phyloP scores from a whole-genome alignment of 2,888 invertebrate genomes.

The Invenusta paracnida region DNA sequence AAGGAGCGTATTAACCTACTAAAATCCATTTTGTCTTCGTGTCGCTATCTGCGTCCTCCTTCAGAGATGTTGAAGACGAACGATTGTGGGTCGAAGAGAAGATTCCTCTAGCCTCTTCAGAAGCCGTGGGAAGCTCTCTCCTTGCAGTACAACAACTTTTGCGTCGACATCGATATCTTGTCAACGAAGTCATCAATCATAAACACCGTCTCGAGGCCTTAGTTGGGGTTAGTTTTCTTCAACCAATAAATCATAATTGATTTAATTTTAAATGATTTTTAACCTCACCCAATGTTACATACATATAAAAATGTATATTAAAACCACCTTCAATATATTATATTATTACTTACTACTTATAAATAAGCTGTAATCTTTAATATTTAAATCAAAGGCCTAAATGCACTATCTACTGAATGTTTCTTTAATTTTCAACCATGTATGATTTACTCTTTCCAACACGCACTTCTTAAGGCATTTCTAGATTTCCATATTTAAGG shows the following conservation, averaged over 20 bases:
- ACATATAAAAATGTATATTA: too few species aligned
- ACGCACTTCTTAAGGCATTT: too few species aligned
- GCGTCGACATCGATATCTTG: slow-evolving; percentile 71
- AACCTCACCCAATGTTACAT: not conserved
- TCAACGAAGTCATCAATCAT: slow-evolving; percentile 95
- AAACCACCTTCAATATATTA: too few species aligned
- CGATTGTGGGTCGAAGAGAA: slow-evolving; percentile 95
- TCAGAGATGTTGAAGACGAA: slow-evolving; percentile 86
- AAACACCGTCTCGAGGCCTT: slow-evolving; percentile 75
- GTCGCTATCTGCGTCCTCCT: not conserved
- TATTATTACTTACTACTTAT: too few species aligned
- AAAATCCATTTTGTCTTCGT: too few species aligned
- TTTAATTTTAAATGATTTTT: not conserved
- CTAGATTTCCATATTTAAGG: too few species aligned
- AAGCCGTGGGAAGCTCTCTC: slow-evolving; percentile 68
- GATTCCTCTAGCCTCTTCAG: slow-evolving; percentile 71
- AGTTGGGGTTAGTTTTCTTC: not conserved
- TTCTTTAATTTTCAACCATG: too few species aligned
- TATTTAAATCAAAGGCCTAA: too few species aligned
- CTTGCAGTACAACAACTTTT: slow-evolving; percentile 95
- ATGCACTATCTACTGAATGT: too few species aligned
- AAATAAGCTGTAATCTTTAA: too few species aligned
- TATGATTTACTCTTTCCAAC: too few species aligned
- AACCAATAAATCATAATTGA: not conserved
- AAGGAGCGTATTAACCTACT: too few species aligned